Conservation (phyloP, 2,113 vertebrate species). For the Neotoma lepida region DNA sequence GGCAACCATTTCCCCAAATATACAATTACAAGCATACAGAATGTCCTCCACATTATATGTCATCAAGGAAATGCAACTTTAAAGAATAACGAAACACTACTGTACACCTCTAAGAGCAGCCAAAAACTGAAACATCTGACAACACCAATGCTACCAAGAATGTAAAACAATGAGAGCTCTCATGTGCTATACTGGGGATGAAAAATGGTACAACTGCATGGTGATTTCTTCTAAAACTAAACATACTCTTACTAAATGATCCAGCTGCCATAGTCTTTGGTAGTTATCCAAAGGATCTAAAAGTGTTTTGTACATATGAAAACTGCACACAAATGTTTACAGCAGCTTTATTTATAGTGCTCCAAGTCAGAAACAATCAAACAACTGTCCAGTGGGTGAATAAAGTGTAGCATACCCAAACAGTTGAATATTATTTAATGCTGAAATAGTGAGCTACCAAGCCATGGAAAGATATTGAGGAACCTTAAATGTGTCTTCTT, state of each 20-base stretch:
- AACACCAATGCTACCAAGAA: not conserved
- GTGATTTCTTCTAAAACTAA: not conserved
- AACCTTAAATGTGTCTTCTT: not conserved
- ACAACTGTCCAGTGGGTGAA: not conserved
- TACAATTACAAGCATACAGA: too few relatives aligned
- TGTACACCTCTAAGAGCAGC: not conserved
- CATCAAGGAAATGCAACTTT: not conserved
- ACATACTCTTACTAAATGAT: not conserved
- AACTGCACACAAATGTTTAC: not conserved
- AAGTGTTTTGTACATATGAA: not conserved
- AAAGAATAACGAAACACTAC: not conserved
- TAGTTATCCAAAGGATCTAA: not conserved
- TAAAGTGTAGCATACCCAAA: not conserved
- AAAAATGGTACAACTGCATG: not conserved
- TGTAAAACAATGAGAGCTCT: not conserved
- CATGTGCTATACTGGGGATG: not conserved
- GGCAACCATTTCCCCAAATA: too few relatives aligned
- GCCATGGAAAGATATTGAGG: not conserved
- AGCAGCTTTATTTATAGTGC: not conserved
- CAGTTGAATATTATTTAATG: not conserved
- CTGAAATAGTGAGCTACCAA: not conserved
- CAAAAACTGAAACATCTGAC: not conserved
- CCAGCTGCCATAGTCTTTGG: not conserved
- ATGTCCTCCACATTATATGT: not conserved
- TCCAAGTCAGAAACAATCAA: not conserved